Percentiles rank a stretch among this genome's conserved stretches.
phyloP scores from a whole-genome alignment of 2,888 invertebrate genomes.

The Myopa testacea region DNA sequence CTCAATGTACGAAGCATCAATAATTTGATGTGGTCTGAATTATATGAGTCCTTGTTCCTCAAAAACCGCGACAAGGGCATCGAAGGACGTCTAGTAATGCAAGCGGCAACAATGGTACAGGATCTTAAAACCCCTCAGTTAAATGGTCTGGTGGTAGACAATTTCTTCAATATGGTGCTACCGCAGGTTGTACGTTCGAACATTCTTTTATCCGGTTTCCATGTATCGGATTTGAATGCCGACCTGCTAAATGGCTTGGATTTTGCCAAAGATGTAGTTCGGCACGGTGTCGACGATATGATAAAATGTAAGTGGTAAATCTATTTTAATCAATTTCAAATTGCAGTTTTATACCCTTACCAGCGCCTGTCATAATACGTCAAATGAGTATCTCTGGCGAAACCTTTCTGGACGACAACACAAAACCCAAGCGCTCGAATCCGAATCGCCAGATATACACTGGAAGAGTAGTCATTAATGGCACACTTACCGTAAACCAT shows the following conservation, averaged over 20 bases:
- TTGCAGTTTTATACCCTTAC: background rate
- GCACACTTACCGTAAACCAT: slow-evolving; percentile 57
- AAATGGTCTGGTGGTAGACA: slow-evolving; percentile 55
- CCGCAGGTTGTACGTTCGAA: slow-evolving; percentile 58
- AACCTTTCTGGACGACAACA: slow-evolving; percentile 51
- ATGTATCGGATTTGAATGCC: slow-evolving; percentile 52
- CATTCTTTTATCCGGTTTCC: slow-evolving; percentile 57
- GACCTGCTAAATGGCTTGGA: slow-evolving; percentile 57
- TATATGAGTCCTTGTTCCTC: slow-evolving; percentile 58
- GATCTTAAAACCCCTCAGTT: slow-evolving; percentile 52
- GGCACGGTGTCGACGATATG: slow-evolving; percentile 53
- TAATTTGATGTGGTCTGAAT: slow-evolving; percentile 55
- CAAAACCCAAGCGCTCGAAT: slow-evolving; percentile 39
- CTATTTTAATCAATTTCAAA: background rate
- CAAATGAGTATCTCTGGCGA: slow-evolving; percentile 56
- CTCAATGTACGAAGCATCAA: slow-evolving; percentile 57
- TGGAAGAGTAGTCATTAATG: slow-evolving; percentile 57
- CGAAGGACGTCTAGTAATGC: slow-evolving; percentile 57
- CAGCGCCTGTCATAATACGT: slow-evolving; percentile 61
- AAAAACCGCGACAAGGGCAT: slow-evolving; percentile 56
- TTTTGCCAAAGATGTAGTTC: slow-evolving; percentile 61
- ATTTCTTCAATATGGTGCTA: slow-evolving; percentile 58
- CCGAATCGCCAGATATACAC: slow-evolving; percentile 56
- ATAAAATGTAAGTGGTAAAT: slow-evolving; percentile 54
- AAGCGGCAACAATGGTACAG: slow-evolving; percentile 50